Evolutionary conservation across 2,888 invertebrate genomes (phyloP), one percentile per base, ranked within the genome.

Genomic region (Schizaphis graminum): DNA sequence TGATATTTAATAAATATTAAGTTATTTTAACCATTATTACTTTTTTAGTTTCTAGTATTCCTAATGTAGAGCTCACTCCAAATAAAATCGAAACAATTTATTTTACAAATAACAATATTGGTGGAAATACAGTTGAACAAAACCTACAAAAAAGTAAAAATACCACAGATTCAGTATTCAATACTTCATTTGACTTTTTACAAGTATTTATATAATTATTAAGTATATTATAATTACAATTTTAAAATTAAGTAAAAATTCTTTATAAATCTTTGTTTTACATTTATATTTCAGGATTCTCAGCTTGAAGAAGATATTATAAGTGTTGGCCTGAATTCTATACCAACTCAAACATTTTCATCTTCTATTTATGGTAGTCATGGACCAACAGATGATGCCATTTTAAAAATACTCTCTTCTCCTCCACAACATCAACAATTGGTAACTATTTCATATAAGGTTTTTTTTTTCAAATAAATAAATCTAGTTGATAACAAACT

Each of bases 71-170:
- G 3, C 67, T 28, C 5, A 41, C 28, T 67, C 10, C 85, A 49
- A 86, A 91, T 67, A 91, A 94, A 91, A 94, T 94, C 5, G 94
- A 91, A 86, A 94, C 93, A 47, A 90, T 94, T 57, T 94, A 91
- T 91, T 94, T 94, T 86, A 94, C 94, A 56, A 94, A 94, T 94
- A 90, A 94, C 53, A 94, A 67, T 91, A 53, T 91, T 49, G 10
- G n/a, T 87, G 67, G 26, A 53, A 67, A 86, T 44, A 53, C 47
- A 41, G 57, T 67, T 86, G 90, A 94, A 53, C 91, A 91, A 91
- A 85, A 90, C 16, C 41, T 5, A 56, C 49, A 77, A 49, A 84
- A 84, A 26, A 56, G 77, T 47, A 93, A 13, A 10, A 89, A 89
- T n/a, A 56, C 44, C 26, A 7, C 77, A 47, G 91, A 90, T 53